Evolutionary conservation across 2,113 vertebrate genomes (phyloP).

Genomic region (Rhynchopsitta pachyrhyncha): DNA sequence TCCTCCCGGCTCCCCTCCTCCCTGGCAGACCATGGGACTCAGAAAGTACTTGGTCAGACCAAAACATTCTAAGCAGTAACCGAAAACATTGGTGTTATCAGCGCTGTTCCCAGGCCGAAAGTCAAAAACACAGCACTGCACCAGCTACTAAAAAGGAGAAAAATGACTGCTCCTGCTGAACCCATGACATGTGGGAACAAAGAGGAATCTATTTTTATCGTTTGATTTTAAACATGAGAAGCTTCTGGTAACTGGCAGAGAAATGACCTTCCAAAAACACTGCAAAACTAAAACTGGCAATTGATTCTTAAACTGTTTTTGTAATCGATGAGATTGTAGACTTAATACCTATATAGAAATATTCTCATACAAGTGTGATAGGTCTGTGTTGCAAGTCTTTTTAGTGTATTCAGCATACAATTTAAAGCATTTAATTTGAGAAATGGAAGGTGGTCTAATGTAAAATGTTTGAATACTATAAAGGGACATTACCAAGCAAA

Average conservation of each 20-base stretch:
- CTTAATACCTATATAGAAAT: not conserved
- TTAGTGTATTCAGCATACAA: not conserved
- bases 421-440: not conserved
- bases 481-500: not conserved
- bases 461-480: not conserved
- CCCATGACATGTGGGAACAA: not conserved
- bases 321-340: not conserved
- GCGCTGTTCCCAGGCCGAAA: too few species aligned
- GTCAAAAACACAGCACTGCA: too few species aligned
- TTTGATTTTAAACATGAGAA: not conserved
- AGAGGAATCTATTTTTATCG: not conserved
- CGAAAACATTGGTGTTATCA: too few species aligned
- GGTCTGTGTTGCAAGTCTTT: not conserved
- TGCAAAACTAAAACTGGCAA: not conserved
- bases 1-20: too few species aligned
- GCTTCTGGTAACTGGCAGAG: not conserved
- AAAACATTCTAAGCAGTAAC: too few species aligned
- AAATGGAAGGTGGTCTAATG: not conserved
- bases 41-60: too few species aligned
- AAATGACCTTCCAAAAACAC: not conserved
- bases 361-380: not conserved
- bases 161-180: too few species aligned
- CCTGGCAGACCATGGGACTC: too few species aligned
- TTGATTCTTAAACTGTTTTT: not conserved
- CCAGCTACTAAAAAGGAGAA: too few species aligned